phyloP scores from a whole-genome alignment of 2,888 invertebrate genomes.

The Tetrapedia diversipes region DNA sequence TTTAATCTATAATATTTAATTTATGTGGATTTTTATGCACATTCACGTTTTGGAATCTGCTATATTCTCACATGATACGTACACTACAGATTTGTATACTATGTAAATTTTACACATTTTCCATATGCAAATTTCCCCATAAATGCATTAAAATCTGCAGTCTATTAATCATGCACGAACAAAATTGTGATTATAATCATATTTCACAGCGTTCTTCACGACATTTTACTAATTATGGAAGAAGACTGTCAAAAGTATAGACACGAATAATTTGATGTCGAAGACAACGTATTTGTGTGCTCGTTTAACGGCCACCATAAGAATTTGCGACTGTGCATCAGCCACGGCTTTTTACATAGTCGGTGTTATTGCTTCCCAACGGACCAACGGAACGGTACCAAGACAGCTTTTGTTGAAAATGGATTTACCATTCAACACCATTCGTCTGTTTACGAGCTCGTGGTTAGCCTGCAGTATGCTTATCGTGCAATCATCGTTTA shows the following conservation, averaged over 20 bases:
- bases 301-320: slow-evolving; percentile 40
- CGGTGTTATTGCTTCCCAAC: slow-evolving; percentile 8
- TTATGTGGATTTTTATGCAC: too few species aligned
- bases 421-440: slow-evolving; percentile 52
- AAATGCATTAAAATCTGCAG: too few species aligned
- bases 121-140: too few species aligned
- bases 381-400: neutral
- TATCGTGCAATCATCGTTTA: neutral
- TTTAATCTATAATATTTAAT: too few species aligned
- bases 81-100: too few species aligned
- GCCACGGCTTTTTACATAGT: slow-evolving; percentile 26
- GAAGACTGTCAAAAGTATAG: slow-evolving; percentile 45
- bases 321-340: slow-evolving; percentile 17
- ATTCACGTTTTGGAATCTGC: too few species aligned
- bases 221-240: slow-evolving; percentile 44
- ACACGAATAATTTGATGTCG: slow-evolving; percentile 27
- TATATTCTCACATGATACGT: too few species aligned
- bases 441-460: slow-evolving; percentile 39
- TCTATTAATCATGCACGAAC: too few species aligned
- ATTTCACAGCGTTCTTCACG: slow-evolving; percentile 34
- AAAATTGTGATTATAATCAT: neutral
- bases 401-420: slow-evolving; percentile 43
- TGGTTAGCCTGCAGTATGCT: slow-evolving; percentile 35
- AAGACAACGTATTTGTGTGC: slow-evolving; percentile 26
- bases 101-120: too few species aligned